Conservation (phyloP, 1,140 invertebrate genomes). For the Elysia chlorotica region DNA sequence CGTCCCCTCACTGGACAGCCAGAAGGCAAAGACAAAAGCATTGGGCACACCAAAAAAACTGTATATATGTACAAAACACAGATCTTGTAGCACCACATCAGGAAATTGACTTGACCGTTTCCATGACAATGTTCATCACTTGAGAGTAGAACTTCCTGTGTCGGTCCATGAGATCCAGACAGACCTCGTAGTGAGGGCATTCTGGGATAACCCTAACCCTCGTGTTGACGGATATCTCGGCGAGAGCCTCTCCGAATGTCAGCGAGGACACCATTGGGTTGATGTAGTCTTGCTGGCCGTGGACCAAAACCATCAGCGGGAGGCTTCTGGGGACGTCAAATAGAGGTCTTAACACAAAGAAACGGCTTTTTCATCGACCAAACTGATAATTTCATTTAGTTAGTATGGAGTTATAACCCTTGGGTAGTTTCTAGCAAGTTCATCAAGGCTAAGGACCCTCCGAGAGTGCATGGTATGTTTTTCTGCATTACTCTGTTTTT, state of each 20-base stretch:
- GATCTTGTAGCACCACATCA: no score
- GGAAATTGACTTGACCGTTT: constrained; percentile 42
- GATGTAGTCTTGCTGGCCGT: constrained; percentile 52
- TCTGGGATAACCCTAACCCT: constrained; percentile 49
- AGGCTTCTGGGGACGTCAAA: constrained; percentile 41
- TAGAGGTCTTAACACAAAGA: not conserved
- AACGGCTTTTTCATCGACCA: no score
- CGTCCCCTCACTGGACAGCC: no score
- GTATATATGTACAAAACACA: no score
- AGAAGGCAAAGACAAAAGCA: no score
- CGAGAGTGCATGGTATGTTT: not conserved
- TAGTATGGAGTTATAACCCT: not conserved
- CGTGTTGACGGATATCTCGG: constrained; percentile 39
- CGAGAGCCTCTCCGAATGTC: constrained; percentile 43
- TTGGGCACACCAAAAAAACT: no score
- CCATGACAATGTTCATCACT: constrained; percentile 49
- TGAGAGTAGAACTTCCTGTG: constrained; percentile 39
- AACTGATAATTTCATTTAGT: no score
- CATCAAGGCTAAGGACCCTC: not conserved
- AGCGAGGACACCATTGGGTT: constrained; percentile 46
- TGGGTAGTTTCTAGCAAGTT: not conserved
- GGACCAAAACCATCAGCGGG: constrained; percentile 50
- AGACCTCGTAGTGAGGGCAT: constrained; percentile 55
- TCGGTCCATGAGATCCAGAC: constrained; percentile 52
- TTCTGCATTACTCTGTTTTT: not conserved